Conservation (phyloP, 2,113 vertebrate species). For the Pantherophis guttatus region DNA sequence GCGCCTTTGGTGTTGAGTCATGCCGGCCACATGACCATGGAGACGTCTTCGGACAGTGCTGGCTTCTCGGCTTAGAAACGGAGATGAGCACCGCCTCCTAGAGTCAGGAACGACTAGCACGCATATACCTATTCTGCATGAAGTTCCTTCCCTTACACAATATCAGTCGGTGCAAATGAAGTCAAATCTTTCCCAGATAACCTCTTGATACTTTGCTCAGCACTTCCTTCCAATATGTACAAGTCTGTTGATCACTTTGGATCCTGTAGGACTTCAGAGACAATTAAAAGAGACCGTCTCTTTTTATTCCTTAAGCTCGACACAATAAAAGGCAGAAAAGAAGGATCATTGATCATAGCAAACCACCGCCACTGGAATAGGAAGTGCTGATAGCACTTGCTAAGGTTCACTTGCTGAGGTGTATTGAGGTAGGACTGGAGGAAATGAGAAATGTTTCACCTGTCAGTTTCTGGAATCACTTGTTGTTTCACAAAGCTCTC, state of each 20-base stretch:
- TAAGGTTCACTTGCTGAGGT: slow-evolving; percentile 54
- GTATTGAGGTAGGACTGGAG: slow-evolving; percentile 63
- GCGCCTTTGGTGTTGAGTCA: too few species aligned
- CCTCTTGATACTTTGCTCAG: background rate
- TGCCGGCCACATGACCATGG: too few species aligned
- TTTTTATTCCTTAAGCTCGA: slow-evolving; percentile 39
- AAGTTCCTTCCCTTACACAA: background rate
- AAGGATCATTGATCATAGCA: slow-evolving; percentile 57
- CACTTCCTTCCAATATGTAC: background rate
- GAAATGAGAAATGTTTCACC: slow-evolving; percentile 69
- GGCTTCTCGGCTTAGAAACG: too few species aligned
- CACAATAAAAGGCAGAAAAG: slow-evolving; percentile 40
- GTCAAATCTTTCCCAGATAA: background rate
- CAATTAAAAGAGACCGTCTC: background rate
- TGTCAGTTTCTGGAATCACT: slow-evolving; percentile 64
- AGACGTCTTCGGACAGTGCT: too few species aligned
- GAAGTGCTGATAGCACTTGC: slow-evolving; percentile 38
- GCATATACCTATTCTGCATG: background rate
- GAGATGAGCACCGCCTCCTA: too few species aligned
- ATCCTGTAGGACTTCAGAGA: background rate
- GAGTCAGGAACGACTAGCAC: too few species aligned
- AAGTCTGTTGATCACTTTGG: background rate
- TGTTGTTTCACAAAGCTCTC: slow-evolving; percentile 56
- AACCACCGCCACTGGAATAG: slow-evolving; percentile 20
- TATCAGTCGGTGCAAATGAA: background rate